Evolutionary conservation across 1,140 invertebrate genomes (phyloP).

Genomic region (Musca domestica): DNA sequence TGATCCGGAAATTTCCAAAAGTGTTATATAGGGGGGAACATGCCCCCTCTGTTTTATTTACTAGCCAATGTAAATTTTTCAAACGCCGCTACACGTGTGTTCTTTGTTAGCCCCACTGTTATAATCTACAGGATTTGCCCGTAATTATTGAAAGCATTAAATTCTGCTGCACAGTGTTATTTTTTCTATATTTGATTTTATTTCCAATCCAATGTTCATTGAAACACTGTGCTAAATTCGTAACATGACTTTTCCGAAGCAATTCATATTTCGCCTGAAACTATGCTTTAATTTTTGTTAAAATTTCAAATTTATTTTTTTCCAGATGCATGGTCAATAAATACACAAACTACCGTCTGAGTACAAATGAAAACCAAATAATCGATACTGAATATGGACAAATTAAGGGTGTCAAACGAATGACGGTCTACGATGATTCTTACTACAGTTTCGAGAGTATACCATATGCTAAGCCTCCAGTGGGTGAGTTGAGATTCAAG

Average conservation of each 20-base stretch:
- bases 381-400: conserved; percentile 45
- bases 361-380: conserved; percentile 44
- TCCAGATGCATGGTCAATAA: conserved; percentile 47
- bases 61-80: no score
- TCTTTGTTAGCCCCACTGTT: no score
- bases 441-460: conserved; percentile 59
- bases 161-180: no score
- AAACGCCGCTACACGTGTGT: no score
- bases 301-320: conserved; percentile 16
- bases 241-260: no score
- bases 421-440: conserved; percentile 40
- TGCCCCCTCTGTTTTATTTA: no score
- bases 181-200: no score
- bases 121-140: no score
- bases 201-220: no score
- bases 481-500: conserved; percentile 57
- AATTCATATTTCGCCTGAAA: background rate
- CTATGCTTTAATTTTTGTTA: conserved; percentile 10
- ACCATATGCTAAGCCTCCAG: conserved; percentile 60
- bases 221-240: background rate
- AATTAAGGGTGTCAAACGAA: conserved; percentile 41
- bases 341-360: conserved; percentile 43
- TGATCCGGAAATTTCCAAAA: no score
- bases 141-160: no score
- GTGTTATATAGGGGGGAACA: no score